phyloP scores from a whole-genome alignment of 2,797 vertebrate species.

The Cynopterus sphinx region DNA sequence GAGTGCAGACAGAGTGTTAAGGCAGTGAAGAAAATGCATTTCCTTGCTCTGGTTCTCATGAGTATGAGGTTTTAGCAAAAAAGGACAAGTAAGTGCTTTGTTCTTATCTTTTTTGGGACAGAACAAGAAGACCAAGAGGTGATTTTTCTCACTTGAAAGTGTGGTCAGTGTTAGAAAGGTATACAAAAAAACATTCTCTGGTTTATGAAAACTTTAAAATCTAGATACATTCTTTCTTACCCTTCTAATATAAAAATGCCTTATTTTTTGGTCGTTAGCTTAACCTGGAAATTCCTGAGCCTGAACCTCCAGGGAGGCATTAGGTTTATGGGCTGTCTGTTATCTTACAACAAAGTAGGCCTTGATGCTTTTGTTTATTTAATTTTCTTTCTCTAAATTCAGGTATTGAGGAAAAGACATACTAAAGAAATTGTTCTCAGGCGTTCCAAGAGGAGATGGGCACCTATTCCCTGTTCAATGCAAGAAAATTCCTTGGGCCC shows the following conservation, averaged over 20 bases:
- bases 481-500: slow-evolving; percentile 86
- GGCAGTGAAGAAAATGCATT: accelerated
- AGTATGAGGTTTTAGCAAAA: not conserved
- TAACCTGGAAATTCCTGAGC: not conserved
- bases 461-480: slow-evolving; percentile 89
- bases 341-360: not conserved
- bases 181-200: not conserved
- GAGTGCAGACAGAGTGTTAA: not conserved
- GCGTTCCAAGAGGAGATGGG: slow-evolving; percentile 92
- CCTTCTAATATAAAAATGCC: not conserved
- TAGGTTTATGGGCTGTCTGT: not conserved
- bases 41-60: not conserved
- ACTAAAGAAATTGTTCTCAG: slow-evolving; percentile 80
- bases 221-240: not conserved
- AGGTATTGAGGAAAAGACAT: slow-evolving; percentile 71
- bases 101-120: not conserved
- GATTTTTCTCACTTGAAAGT: not conserved
- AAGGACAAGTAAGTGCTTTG: not conserved
- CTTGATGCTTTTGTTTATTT: not conserved
- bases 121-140: not conserved
- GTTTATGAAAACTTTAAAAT: not conserved
- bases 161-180: not conserved
- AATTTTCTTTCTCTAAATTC: slow-evolving; percentile 47
- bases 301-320: not conserved
- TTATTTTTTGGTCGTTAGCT: not conserved